A percentile compares a stretch with the other conserved stretches of the same genome.
Conservation (phyloP, 2,888 invertebrate genomes). For the Allygus modestus region DNA sequence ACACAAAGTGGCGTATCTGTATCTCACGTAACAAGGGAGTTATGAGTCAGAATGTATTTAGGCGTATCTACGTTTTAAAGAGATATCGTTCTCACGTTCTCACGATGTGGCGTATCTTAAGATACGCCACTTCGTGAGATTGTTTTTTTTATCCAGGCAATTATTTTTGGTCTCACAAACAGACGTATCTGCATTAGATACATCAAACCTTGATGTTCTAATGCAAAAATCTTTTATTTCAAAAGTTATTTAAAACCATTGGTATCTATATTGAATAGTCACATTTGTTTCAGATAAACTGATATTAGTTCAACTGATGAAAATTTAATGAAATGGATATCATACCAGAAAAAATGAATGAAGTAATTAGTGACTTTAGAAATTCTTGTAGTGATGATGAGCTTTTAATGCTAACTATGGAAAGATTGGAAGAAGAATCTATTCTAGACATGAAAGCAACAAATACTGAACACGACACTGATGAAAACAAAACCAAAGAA, state of each 20-base stretch:
- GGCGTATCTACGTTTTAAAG: constrained; percentile 18
- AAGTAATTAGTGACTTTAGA: too few species aligned
- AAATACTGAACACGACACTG: too few species aligned
- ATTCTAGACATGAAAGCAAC: neutral
- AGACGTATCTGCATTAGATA: constrained; percentile 3
- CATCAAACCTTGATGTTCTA: too few species aligned
- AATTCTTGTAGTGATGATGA: neutral
- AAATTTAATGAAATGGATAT: too few species aligned
- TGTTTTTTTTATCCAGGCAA: neutral
- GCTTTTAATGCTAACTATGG: neutral
- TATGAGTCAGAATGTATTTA: constrained; percentile 26
- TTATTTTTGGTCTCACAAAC: constrained; percentile 10
- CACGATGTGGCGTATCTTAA: constrained; percentile 41
- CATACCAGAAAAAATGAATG: too few species aligned
- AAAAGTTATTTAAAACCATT: too few species aligned
- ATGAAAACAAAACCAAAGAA: too few species aligned
- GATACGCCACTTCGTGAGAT: constrained; percentile 30
- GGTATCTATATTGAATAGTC: too few species aligned
- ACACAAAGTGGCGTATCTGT: constrained; percentile 50
- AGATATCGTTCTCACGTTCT: neutral
- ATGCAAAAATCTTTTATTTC: neutral
- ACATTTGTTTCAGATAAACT: too few species aligned
- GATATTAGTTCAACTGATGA: too few species aligned
- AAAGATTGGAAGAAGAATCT: neutral
- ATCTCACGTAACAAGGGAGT: constrained; percentile 10